Conservation (phyloP, 1,140 invertebrate species). For the Euborellia annulipes region DNA sequence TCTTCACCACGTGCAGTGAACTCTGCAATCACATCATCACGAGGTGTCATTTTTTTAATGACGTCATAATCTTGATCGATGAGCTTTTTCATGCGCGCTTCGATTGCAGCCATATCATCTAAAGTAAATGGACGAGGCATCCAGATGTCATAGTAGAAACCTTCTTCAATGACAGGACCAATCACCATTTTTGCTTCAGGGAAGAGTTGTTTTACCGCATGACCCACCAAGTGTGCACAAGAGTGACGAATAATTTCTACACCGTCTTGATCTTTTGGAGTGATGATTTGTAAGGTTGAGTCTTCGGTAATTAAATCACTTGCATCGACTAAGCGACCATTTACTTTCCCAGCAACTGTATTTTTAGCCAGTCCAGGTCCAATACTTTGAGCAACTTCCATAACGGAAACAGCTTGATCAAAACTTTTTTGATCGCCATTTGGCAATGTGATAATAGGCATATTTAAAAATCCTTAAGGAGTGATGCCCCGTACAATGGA, state of each 20-base stretch:
- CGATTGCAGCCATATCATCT: conserved; percentile 8
- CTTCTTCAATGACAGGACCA: conserved; percentile 9
- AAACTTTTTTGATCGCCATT: conserved; percentile 5
- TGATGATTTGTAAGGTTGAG: conserved; percentile 1
- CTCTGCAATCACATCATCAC: conserved; percentile 4
- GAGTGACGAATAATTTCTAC: conserved; percentile 7
- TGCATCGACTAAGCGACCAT: conserved; percentile 5
- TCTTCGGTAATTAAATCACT: conserved; percentile 3
- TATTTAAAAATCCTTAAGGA: too few relatives aligned
- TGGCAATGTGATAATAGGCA: conserved; percentile 7
- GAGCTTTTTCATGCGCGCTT: conserved; percentile 7
- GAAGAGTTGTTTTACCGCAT: conserved; percentile 10
- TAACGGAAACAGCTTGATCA: conserved; percentile 1
- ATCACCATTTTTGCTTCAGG: conserved; percentile 7
- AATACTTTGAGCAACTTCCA: conserved; percentile 7
- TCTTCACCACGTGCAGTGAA: conserved; percentile 1
- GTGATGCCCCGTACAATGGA: too few relatives aligned
- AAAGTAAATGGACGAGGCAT: background rate
- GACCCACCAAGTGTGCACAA: conserved; percentile 9
- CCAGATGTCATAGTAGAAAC: conserved; percentile 12
- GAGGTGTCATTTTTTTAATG: background rate
- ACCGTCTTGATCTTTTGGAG: conserved; percentile 5
- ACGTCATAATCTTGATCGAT: conserved; percentile 4
- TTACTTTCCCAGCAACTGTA: conserved; percentile 6
- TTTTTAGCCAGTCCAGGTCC: conserved; percentile 3